Base-by-base conservation (phyloP, 2,797 vertebrate species). In the Prunella strophiata region DNA sequence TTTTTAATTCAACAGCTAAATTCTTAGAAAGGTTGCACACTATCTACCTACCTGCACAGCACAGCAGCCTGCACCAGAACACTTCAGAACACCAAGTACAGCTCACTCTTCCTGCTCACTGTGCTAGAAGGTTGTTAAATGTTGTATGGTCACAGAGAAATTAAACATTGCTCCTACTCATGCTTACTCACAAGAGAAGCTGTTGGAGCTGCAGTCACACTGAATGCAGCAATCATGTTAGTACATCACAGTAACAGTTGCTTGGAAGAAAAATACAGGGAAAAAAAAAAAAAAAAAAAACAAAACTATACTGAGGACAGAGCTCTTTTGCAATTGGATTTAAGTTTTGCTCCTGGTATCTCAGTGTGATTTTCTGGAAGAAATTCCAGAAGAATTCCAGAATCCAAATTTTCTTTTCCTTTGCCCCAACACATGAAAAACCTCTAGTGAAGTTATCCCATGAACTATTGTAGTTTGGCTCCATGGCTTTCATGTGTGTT, bases 151-250 rank as follows among this genome's bases (percentile, higher is more conserved):
- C 94, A 76, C 45, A 84, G 67, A 57, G 80, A 91, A 95, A 91
- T 85, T 87, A 89, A 95, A 89, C 83, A 82, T 43, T 89, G 74
- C 57, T 95, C 94, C 84, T 92, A 95, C 86, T 93, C 86, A 26
- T 77, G 86, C 88, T 94, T 95, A 92, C 86, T 95, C 94, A 94
- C 81, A 85, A 10, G 29, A 79, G 93, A 93, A 92, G 45, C 86
- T 91, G 86, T 61, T 87, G 90, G 88, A 91, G 48, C 70, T 81
- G 55, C 62, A 94, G 85, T 94, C 91, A 63, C 88, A 92, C 63
- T 85, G 94, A 92, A 94, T 71, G 63, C 67, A 89, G 84, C 48
- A 94, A 52, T 93, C 84, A 67, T 73, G 84, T 87, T 76, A 50
- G 50, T 62, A 65, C 61, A 79, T 61, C 81, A 61, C 71, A 73